Evolutionary conservation across 2,797 vertebrate species (phyloP), one percentile per base, ranked within the genome.

Genomic region (Aplochiton taeniatus): DNA sequence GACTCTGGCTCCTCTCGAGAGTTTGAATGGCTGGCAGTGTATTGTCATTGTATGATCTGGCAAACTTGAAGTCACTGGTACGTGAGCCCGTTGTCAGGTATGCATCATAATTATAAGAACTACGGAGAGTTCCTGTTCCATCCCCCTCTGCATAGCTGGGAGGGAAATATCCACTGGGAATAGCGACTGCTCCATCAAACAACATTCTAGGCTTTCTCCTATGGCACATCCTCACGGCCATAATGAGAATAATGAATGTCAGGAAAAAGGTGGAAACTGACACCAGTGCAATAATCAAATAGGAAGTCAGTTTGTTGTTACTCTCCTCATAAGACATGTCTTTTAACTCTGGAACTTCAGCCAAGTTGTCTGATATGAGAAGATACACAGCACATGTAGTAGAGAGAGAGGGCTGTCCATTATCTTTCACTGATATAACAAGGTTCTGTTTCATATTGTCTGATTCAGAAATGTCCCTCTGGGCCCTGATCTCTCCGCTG

Each of bases 91-190:
- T 78, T 1, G 87, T 74, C 41, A 89, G 61, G 11, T 85, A 88
- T 1, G 88, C 48, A 66, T 89, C 87, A 72, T 89, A 90, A 48
- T 87, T 81, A 67, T 81, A 89, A 19, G 7, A 56, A 16, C 60
- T 61, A 55, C 66, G 87, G 81, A 84, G 76, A 11, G 81, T 77
- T 4, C 4, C 71, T 65, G 51, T 49, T 43, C 60, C 69, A 55
- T 70, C 69, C 13, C 61, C 58, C 17, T 72, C 66, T 44, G 66
- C 58, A 45, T 68, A 68, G 10, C 64, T 70, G 42, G 68, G 68
- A 60, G 69, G 61, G 41, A 78, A 44, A 57, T 65, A 70, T 44
- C 68, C 63, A 17, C 73, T 66, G 16, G 73, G 53, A 59, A 65
- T 74, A 60, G 72, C 61, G 53, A 31, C 58, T 63, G 73, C 17